Evolutionary conservation across 1,140 invertebrate genomes (phyloP), one percentile per base, ranked within the genome.

Genomic region (Neoseiulus cucumeris): DNA sequence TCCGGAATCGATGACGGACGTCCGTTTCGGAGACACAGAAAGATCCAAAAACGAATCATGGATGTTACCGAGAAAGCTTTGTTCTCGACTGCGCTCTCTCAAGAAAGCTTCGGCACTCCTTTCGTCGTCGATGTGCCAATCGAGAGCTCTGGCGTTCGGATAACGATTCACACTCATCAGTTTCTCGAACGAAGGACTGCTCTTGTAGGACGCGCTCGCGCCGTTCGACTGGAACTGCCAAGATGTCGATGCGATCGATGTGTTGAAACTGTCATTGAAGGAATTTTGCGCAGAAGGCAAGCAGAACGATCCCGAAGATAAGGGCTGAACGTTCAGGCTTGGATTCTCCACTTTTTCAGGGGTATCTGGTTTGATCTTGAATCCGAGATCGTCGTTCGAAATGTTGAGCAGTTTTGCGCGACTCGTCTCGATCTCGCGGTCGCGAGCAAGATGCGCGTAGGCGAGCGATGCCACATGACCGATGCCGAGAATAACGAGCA

Each of bases 121-220:
- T 20, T 59, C 51, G 33, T 59, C 51, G 6, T 59, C 51, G 51
- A 59, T 59, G 22, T 59, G 51, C 51, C 51, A 59, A 25, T 59
- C 51, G 51, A 59, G 51, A n/a, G 51, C 51, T 17, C 51, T 12
- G 14, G 51, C 14, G 51, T 59, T 59, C 22, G 51, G 51, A 25
- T 59, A 59, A n/a, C 51, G 51, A 17, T 25, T 59, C 51, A 29
- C 25, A 25, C 4, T 59, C 2, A 20, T 17, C 2, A 59, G 51
- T 25, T 59, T 59, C 22, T 59, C 51, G 51, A 18, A 59, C 51
- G 51, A 29, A 20, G 51, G 51, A 33, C 33, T 33, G 2, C 25
- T 29, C 33, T 39, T 39, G 33, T 39, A 39, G 14, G 22, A 25
- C 1, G 25, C 2, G 22, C 22, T 17, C 2, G 51, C 25, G 14